A percentile compares a stretch with the other conserved stretches of the same genome.
Evolutionary conservation across 2,888 invertebrate genomes (phyloP).

Genomic region (Coecobrya sp.): DNA sequence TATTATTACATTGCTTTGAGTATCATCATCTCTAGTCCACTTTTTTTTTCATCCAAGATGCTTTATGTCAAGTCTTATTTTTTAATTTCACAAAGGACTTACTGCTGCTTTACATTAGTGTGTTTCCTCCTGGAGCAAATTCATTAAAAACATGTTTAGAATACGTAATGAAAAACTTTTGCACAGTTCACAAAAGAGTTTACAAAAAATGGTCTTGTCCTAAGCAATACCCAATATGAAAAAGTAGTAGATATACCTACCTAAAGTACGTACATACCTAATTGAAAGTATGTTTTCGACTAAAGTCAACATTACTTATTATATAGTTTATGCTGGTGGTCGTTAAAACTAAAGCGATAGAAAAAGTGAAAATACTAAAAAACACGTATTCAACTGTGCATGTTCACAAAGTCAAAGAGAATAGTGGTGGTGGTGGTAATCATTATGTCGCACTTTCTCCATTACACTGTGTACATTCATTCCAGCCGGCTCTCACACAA

Average conservation of each 20-base stretch:
- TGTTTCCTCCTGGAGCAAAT: conserved; percentile 62
- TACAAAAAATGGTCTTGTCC: conserved; percentile 1
- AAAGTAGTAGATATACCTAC: neutral
- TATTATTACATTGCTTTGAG: neutral
- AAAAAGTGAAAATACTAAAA: conserved; percentile 59
- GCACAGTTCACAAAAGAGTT: conserved; percentile 44
- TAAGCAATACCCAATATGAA: conserved; percentile 3
- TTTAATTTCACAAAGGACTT: conserved; percentile 59
- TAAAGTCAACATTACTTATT: neutral
- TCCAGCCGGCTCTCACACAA: neutral
- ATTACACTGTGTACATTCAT: neutral
- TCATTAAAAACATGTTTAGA: conserved; percentile 66
- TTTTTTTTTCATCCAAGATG: neutral
- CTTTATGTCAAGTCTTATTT: conserved; percentile 39
- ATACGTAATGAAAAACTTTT: conserved; percentile 65
- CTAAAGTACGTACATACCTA: neutral
- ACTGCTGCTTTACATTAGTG: conserved; percentile 31
- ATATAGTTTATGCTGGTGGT: conserved; percentile 35
- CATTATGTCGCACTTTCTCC: conserved; percentile 74
- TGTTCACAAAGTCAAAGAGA: conserved; percentile 22
- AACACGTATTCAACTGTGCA: conserved; percentile 57
- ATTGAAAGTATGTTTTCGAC: neutral
- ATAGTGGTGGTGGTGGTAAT: conserved; percentile 40
- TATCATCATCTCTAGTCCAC: neutral
- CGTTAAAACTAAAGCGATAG: conserved; percentile 55